A percentile compares a stretch with the other conserved stretches of the same genome.
phyloP scores from a whole-genome alignment of 2,113 vertebrate genomes.

The Scomber scombrus region DNA sequence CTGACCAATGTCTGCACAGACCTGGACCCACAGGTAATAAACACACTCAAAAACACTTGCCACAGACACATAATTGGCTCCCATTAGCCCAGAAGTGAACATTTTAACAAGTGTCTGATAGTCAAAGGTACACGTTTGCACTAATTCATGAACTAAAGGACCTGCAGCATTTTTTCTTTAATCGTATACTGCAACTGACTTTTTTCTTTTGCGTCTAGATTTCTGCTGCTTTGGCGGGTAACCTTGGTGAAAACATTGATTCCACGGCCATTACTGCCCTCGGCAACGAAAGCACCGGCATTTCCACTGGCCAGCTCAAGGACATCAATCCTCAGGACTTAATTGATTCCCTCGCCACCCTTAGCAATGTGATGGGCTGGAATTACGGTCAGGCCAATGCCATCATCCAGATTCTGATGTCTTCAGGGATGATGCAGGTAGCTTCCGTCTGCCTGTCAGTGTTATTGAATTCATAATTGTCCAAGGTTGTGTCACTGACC shows the following conservation, averaged over 20 bases:
- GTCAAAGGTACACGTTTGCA: too few relatives aligned
- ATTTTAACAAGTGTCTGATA: too few relatives aligned
- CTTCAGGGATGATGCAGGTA: slow-evolving; percentile 71
- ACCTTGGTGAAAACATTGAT: slow-evolving; percentile 53
- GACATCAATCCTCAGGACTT: slow-evolving; percentile 28
- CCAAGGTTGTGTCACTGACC: neutral
- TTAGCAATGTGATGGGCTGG: slow-evolving; percentile 74
- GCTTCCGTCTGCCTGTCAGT: neutral
- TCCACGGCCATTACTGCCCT: slow-evolving; percentile 46
- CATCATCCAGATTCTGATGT: slow-evolving; percentile 67
- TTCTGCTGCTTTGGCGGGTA: slow-evolving; percentile 70
- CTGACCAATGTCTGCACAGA: slow-evolving; percentile 65
- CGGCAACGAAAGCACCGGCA: slow-evolving; percentile 57
- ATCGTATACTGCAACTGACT: neutral
- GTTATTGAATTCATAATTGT: neutral
- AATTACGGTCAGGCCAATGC: slow-evolving; percentile 71
- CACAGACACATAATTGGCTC: too few relatives aligned
- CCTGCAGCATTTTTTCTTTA: too few relatives aligned
- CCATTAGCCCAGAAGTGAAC: too few relatives aligned
- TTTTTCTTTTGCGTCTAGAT: slow-evolving; percentile 56
- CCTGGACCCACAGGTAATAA: slow-evolving; percentile 70
- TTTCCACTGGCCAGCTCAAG: slow-evolving; percentile 72
- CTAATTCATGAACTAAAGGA: too few relatives aligned
- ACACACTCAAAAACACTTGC: neutral
- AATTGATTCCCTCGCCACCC: neutral